Evolutionary conservation across 1,140 invertebrate genomes (phyloP).

Genomic region (Pseudomyrmex dendroicus): DNA sequence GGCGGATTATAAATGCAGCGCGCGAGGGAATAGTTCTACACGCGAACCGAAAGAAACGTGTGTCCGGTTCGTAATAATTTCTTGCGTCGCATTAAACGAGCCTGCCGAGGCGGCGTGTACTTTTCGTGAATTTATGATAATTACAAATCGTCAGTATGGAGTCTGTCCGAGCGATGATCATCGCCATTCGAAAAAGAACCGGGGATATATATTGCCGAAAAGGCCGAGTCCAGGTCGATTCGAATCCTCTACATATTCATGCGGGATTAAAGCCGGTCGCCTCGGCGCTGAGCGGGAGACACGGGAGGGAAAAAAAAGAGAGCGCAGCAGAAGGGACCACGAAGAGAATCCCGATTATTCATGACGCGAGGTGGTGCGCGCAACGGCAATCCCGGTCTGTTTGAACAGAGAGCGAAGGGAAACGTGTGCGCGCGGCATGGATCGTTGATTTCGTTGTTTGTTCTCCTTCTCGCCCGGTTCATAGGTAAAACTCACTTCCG

Average conservation of each 20-base stretch:
- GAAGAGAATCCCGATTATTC: conserved; percentile 74
- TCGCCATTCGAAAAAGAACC: conserved; percentile 47
- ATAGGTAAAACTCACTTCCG: conserved; percentile 75
- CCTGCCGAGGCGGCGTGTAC: not conserved
- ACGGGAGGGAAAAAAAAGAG: conserved; percentile 49
- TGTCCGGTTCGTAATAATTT: conserved; percentile 20
- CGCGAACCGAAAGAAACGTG: not conserved
- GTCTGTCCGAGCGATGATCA: conserved; percentile 48
- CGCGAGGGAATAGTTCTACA: not conserved
- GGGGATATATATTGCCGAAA: conserved; percentile 52
- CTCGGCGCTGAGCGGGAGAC: conserved; percentile 44
- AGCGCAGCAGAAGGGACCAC: conserved; percentile 48
- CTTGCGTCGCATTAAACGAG: conserved; percentile 42
- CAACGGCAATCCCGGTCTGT: conserved; percentile 72
- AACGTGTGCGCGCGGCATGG: conserved; percentile 48
- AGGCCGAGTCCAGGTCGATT: conserved; percentile 35
- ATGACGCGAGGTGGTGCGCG: conserved; percentile 67
- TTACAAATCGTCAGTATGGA: conserved; percentile 53
- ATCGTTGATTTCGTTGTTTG: conserved; percentile 69
- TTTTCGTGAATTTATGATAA: conserved; percentile 66
- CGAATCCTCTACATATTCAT: conserved; percentile 75
- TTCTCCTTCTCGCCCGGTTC: conserved; percentile 62
- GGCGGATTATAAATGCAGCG: not conserved
- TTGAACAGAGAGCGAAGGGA: conserved; percentile 69
- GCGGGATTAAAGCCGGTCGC: conserved; percentile 72